Conservation (phyloP, 2,888 invertebrate species). For the Strigamia transsilvanica region DNA sequence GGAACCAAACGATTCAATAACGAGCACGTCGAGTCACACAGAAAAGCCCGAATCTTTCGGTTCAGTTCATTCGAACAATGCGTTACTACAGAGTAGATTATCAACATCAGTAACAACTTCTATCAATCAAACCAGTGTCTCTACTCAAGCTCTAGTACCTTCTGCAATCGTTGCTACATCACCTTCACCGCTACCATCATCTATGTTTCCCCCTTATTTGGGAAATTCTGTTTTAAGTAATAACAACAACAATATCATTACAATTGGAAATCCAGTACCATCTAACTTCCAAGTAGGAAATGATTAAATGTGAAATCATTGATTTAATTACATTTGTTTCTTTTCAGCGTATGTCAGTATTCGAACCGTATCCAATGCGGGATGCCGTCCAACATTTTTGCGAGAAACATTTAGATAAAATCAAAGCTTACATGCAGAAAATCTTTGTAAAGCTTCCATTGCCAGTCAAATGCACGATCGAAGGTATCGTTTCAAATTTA, state of each 20-base stretch:
- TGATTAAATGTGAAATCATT: background rate
- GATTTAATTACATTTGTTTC: background rate
- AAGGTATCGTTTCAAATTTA: conserved; percentile 70
- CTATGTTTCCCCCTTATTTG: conserved; percentile 53
- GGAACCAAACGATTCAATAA: conserved; percentile 59
- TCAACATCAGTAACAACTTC: conserved; percentile 53
- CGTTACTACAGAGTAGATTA: conserved; percentile 55
- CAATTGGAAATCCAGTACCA: conserved; percentile 65
- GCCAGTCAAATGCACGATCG: conserved; percentile 91
- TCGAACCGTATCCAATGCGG: conserved; percentile 89
- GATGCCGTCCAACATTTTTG: conserved; percentile 95
- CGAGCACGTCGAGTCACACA: conserved; percentile 55
- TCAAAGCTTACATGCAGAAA: conserved; percentile 89
- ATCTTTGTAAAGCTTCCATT: conserved; percentile 84
- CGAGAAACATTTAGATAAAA: conserved; percentile 91
- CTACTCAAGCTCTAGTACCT: conserved; percentile 30
- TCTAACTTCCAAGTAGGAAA: conserved; percentile 56
- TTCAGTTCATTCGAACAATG: conserved; percentile 54
- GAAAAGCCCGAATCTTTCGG: conserved; percentile 55
- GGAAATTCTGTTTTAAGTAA: conserved; percentile 38
- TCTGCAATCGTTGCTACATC: conserved; percentile 37
- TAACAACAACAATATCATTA: conserved; percentile 79
- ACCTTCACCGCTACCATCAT: conserved; percentile 53
- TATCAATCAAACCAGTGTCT: conserved; percentile 50
- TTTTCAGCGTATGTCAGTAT: conserved; percentile 78